Percentiles rank a stretch among this genome's conserved stretches.
Evolutionary conservation across 2,888 invertebrate genomes (phyloP).

Genomic region (Tenthredo mesomela): DNA sequence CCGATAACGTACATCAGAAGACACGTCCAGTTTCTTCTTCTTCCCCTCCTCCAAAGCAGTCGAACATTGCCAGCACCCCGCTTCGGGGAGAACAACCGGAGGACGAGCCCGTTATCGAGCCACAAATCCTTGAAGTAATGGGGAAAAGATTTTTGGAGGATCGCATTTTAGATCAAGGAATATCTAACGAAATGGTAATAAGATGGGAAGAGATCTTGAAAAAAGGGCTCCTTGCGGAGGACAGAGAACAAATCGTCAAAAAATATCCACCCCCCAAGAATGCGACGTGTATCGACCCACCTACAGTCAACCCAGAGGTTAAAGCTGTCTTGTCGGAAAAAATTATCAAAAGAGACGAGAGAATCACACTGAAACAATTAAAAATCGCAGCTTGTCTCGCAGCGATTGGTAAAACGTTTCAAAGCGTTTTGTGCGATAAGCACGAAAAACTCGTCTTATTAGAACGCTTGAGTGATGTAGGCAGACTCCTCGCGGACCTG

Average conservation of each 20-base stretch:
- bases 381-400: slow-evolving; percentile 2
- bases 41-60: neutral
- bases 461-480: neutral
- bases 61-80: neutral
- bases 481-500: slow-evolving; percentile 1
- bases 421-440: neutral
- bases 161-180: neutral
- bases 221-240: neutral
- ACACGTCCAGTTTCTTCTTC: neutral
- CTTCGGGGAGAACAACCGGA: neutral
- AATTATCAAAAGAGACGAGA: slow-evolving; percentile 1
- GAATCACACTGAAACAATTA: neutral
- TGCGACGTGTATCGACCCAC: neutral
- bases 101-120: neutral
- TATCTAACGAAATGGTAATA: slow-evolving; percentile 5
- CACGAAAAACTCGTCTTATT: slow-evolving; percentile 9
- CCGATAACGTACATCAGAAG: slow-evolving; percentile 9
- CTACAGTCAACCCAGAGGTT: neutral
- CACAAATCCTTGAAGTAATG: neutral
- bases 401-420: neutral
- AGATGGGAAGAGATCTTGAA: neutral
- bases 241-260: slow-evolving; percentile 7
- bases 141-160: neutral
- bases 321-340: neutral
- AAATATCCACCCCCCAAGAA: slow-evolving; percentile 6